These are phyloP conservation scores for Pogonognathellus flavescens DNA, from an alignment of 1,140 invertebrate genomes.

Conservation along the genomic window DNA sequence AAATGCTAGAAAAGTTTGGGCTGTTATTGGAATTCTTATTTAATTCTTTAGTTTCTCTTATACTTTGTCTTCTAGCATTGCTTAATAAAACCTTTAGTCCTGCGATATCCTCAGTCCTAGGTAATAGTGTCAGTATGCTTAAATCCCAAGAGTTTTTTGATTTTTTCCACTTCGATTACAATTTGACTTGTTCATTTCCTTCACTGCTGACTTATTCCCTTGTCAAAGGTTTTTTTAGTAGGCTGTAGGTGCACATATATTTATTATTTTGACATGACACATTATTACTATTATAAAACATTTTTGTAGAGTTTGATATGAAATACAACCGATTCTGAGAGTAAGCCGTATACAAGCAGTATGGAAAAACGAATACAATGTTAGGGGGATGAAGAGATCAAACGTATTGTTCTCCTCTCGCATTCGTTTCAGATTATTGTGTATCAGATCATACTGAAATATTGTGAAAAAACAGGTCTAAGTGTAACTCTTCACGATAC, in stretches of 20 bases:
- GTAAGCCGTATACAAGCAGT: no score
- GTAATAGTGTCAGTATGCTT: no score
- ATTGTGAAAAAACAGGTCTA: constrained; percentile 42
- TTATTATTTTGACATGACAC: background rate
- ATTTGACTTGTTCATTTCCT: no score
- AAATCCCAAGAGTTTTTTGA: no score
- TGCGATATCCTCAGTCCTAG: background rate
- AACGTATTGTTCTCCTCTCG: constrained; percentile 15
- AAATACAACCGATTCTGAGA: background rate
- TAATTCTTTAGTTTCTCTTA: background rate
- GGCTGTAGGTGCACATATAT: no score
- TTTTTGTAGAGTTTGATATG: no score
- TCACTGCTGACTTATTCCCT: no score
- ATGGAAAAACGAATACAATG: constrained; percentile 4
- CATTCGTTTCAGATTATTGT: constrained; percentile 19
- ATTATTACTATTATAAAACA: background rate
- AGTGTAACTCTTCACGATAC: constrained; percentile 41
- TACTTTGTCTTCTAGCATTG: background rate
- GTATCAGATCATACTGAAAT: constrained; percentile 42
- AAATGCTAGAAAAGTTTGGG: background rate
- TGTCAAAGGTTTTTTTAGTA: no score
- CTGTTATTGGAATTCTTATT: background rate
- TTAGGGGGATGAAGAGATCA: constrained; percentile 16
- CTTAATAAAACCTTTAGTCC: background rate
- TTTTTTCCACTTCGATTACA: no score